Percentiles rank a stretch among this genome's conserved stretches.
These are phyloP conservation scores for Drosophila paulistorum DNA, from an alignment of 1,140 invertebrate species.

Conservation along the genomic window DNA sequence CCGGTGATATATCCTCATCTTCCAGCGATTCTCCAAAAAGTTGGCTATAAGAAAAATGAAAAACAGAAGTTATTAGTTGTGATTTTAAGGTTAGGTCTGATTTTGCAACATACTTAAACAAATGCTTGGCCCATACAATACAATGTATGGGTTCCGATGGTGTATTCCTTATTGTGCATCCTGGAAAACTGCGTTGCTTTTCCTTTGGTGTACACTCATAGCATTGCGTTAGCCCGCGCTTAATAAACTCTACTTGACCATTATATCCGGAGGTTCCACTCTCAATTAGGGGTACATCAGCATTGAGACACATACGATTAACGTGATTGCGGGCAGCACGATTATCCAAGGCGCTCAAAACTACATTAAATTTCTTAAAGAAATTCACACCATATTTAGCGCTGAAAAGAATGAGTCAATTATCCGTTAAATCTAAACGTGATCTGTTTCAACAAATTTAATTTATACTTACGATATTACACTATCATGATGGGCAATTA, in stretches of 20 bases:
- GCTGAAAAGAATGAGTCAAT: conserved; percentile 85
- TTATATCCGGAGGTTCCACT: conserved; percentile 98
- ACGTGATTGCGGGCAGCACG: conserved; percentile 98
- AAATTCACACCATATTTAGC: conserved; percentile 95
- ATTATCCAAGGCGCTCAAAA: conserved; percentile 99
- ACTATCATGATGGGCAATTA: conserved; percentile 95
- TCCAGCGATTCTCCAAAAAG: conserved; percentile 98
- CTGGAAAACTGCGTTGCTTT: conserved; percentile 96
- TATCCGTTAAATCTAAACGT: too few species aligned
- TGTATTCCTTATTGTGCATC: conserved; percentile 99
- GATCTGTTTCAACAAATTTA: too few species aligned
- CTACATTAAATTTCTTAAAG: conserved; percentile 95
- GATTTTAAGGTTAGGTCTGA: neutral
- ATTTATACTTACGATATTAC: conserved; percentile 90
- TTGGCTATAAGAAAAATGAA: conserved; percentile 87
- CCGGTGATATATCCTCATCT: conserved; percentile 99
- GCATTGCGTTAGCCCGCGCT: conserved; percentile 95
- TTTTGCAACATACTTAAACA: conserved; percentile 94
- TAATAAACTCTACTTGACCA: conserved; percentile 94
- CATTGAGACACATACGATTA: conserved; percentile 98
- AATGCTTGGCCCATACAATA: conserved; percentile 99
- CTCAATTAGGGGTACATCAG: conserved; percentile 96
- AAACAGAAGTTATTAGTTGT: conserved; percentile 5
- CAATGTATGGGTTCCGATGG: conserved; percentile 99
- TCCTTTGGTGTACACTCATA: conserved; percentile 98